Percentiles rank a stretch among this genome's conserved stretches.
Evolutionary conservation across 2,888 invertebrate species (phyloP).

Genomic region (Nephrotoma appendiculata): DNA sequence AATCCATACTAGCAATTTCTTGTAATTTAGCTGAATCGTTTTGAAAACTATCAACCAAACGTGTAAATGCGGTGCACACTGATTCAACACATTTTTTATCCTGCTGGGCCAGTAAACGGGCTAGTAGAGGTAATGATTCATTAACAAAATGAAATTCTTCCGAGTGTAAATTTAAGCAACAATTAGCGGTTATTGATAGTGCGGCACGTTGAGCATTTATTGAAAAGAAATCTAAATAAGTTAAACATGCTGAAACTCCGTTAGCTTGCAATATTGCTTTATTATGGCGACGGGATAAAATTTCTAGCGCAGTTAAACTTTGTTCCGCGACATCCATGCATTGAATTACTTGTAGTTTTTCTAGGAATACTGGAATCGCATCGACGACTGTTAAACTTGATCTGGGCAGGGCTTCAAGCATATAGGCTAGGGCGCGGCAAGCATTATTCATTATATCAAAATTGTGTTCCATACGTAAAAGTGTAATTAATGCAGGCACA

Average conservation of each 20-base stretch:
- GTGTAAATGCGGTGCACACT: constrained; percentile 90
- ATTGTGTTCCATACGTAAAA: constrained; percentile 94
- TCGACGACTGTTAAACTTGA: constrained; percentile 93
- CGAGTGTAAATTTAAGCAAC: constrained; percentile 83
- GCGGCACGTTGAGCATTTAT: constrained; percentile 96
- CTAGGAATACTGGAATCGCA: constrained; percentile 92
- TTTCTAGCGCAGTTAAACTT: constrained; percentile 91
- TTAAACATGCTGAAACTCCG: constrained; percentile 91
- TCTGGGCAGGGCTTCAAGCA: constrained; percentile 96
- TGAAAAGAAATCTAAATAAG: constrained; percentile 96
- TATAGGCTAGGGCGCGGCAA: constrained; percentile 94
- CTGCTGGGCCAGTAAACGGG: constrained; percentile 64
- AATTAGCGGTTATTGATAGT: constrained; percentile 92
- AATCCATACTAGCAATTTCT: constrained; percentile 78
- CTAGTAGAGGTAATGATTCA: constrained; percentile 74
- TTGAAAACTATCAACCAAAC: constrained; percentile 93
- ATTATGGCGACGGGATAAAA: constrained; percentile 90
- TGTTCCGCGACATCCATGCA: constrained; percentile 99
- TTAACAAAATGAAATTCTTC: constrained; percentile 91
- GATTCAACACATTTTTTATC: constrained; percentile 98
- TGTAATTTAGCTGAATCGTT: constrained; percentile 78
- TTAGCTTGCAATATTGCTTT: constrained; percentile 91
- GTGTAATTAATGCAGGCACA: constrained; percentile 82
- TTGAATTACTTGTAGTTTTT: constrained; percentile 93
- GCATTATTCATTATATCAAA: constrained; percentile 99